Evolutionary conservation across 2,888 invertebrate genomes (phyloP), one percentile per base, ranked within the genome.

Genomic region (Netelia melanura): DNA sequence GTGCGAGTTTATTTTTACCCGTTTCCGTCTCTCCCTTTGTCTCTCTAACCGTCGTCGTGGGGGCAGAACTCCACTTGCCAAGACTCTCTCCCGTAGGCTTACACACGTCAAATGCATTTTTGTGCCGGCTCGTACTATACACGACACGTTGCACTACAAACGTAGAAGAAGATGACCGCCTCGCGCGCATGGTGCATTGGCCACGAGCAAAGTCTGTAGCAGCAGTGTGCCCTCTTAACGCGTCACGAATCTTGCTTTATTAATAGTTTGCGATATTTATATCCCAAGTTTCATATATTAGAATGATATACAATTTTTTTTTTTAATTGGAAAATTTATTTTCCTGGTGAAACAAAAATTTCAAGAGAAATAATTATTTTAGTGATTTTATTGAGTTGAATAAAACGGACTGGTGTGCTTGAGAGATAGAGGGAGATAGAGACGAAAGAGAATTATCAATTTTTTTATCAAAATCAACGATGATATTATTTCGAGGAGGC

Each of bases 1-100:
- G 84, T 70, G 62, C 70, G 62, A 30, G 77, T 84, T 81, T 84
- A 84, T 84, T 84, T 81, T 84, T 84, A 72, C 81, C 23, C 71
- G 30, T 70, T 71, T 77, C 17, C 25, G 48, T 75, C 81, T 74
- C 81, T 68, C 67, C 68, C 58, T 80, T 56, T 58, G 30, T 56
- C 71, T 56, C 1, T 72, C 61, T 62, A 56, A 23, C 56, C 58
- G 17, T 76, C 67, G 17, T 68, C 62, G 84, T 64, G 72, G 74
- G 75, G 81, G 81, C 81, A 64, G 1, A 21, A 84, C 23, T 80
- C 72, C 10, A 76, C 71, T 76, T 62, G 80, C 25, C 71, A 64
- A 61, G 43, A 71, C n/a, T 52, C 76, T 54, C 30, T 38, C 21
- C 21, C 38, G 38, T 38, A 38, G 6, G 48, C 48, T 14, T 65